Conservation (phyloP, 2,888 invertebrate species). For the Thymelicus acteon region DNA sequence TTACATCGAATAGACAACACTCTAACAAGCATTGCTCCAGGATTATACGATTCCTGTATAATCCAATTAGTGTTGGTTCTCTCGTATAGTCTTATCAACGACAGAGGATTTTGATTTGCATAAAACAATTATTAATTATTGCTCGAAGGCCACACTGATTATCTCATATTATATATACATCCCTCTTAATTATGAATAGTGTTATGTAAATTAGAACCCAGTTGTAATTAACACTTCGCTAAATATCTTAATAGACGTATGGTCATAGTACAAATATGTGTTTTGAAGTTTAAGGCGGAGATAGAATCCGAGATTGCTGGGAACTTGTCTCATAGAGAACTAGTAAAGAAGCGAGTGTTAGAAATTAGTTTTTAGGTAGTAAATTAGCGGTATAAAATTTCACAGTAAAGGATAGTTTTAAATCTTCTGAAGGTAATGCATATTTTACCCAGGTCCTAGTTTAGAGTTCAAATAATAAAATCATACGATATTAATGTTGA, state of each 20-base stretch:
- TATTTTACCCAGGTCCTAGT: too few species aligned
- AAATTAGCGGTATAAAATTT: too few species aligned
- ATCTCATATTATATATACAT: constrained; percentile 41
- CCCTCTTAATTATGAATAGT: constrained; percentile 41
- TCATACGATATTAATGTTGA: too few species aligned
- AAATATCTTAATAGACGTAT: constrained; percentile 28
- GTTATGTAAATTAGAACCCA: constrained; percentile 38
- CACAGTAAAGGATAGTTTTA: too few species aligned
- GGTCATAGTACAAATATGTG: constrained; percentile 13
- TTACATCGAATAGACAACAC: neutral
- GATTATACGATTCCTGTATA: neutral
- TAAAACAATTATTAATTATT: constrained; percentile 71
- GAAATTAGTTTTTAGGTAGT: neutral
- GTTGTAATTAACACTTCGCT: constrained; percentile 26
- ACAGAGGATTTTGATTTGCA: constrained; percentile 61
- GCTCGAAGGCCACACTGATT: constrained; percentile 50
- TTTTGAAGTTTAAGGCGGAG: constrained; percentile 5
- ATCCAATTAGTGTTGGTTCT: constrained; percentile 41
- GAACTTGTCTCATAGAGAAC: neutral
- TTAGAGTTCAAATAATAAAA: too few species aligned
- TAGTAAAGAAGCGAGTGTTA: neutral
- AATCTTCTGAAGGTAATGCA: too few species aligned
- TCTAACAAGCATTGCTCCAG: constrained; percentile 8
- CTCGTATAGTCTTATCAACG: constrained; percentile 48
- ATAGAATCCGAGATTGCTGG: neutral